Evolutionary conservation across 2,888 invertebrate genomes (phyloP), one percentile per base, ranked within the genome.

Genomic region (Athalia circularis): DNA sequence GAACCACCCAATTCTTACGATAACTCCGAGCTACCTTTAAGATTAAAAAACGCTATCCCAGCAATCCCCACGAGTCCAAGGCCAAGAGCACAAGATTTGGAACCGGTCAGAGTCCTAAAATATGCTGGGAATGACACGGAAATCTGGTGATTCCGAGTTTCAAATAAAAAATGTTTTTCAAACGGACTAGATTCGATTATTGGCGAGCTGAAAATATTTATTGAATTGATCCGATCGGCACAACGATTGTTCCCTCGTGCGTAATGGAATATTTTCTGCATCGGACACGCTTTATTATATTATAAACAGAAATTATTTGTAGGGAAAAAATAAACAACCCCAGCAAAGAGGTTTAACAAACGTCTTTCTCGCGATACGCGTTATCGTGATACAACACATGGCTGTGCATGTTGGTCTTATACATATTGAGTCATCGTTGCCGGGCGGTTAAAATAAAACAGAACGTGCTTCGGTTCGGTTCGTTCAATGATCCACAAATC

Each of bases 51-150:
- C 29, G 78, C 80, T 65, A 82, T 81, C 65, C 80, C 82, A 9
- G 81, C 82, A 8, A 80, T 84, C 3, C 86, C 92, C 77, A 92
- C 92, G 76, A 93, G 92, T 88, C 93, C 93, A 88, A 93, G 94
- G 78, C 93, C 93, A 81, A 91, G 94, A 86, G 94, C 94, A 81
- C 91, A 91, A 76, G 94, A 94, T 90, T 91, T 92, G 81, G 94
- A 93, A 88, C 92, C 93, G 83, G 94, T 94, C 79, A 92, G 94
- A 87, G 93, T 94, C 80, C 91, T 95, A 82, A 93, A 94, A 79
- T 92, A 94, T 86, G 91, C 93, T 11, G 93, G 94, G 83, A 92
- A 92, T 84, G 93, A 93, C 81, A 95, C 95, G 78, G 95, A 96
- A 92, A 95, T 95, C 88, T 96, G 96, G 96, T 95, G 92, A 91